These are phyloP conservation scores for Pomatostomus ruficeps DNA, from an alignment of 2,113 vertebrate genomes.

Conservation along the genomic window DNA sequence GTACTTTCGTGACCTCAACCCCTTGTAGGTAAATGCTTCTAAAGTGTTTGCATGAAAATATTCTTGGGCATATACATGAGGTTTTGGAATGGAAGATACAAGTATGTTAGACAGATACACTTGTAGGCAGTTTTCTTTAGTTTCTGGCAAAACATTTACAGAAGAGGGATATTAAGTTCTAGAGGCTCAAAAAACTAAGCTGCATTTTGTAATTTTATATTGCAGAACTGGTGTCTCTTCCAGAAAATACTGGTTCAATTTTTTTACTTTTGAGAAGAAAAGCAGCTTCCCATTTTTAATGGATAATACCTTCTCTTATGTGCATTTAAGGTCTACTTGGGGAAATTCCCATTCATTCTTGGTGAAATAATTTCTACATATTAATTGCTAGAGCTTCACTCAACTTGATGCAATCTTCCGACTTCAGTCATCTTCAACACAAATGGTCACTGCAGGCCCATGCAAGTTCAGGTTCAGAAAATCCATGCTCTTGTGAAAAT, in stretches of 20 bases:
- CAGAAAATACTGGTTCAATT: background rate
- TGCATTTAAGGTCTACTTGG: background rate
- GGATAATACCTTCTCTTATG: background rate
- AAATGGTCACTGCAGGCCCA: background rate
- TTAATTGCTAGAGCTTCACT: background rate
- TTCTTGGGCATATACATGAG: background rate
- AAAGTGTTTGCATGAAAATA: background rate
- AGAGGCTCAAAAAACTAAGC: background rate
- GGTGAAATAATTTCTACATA: background rate
- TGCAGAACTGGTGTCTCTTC: background rate
- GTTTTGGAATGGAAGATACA: background rate
- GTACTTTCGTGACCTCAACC: background rate
- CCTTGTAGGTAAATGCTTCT: background rate
- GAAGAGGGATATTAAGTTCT: background rate
- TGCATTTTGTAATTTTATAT: background rate
- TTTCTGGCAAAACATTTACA: background rate
- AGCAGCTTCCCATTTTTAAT: background rate
- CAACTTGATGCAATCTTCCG: background rate
- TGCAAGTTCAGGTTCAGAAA: slow-evolving; percentile 3
- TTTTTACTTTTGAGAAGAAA: background rate
- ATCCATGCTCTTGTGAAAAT: background rate
- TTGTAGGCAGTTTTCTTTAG: background rate
- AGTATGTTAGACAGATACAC: background rate
- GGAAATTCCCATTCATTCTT: background rate
- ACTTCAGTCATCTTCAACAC: background rate